A percentile compares a stretch with the other conserved stretches of the same genome.
These are phyloP conservation scores for Apamea epomidion DNA, from an alignment of 2,888 invertebrate species.

Conservation along the genomic window DNA sequence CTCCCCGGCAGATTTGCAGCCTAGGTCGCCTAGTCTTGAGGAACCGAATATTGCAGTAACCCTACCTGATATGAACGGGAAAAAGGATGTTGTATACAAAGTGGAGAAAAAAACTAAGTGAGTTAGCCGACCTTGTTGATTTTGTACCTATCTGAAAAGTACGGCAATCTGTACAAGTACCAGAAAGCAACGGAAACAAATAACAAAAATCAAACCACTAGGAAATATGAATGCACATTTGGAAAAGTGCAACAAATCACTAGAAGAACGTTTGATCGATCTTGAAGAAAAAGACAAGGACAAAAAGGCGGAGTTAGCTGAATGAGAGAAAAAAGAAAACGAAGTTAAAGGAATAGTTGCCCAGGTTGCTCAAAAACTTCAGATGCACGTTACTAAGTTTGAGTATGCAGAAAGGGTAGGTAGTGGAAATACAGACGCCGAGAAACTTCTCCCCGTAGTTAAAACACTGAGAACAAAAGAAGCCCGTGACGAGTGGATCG, in stretches of 20 bases:
- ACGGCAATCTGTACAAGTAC: conserved; percentile 16
- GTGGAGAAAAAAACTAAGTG: background rate
- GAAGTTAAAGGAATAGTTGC: background rate
- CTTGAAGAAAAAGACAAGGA: conserved; percentile 19
- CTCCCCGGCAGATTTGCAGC: background rate
- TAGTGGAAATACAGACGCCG: conserved; percentile 15
- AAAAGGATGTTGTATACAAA: background rate
- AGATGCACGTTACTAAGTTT: conserved; percentile 13
- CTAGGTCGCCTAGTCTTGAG: background rate
- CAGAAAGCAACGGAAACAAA: background rate
- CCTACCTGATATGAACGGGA: background rate
- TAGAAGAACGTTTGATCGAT: conserved; percentile 34
- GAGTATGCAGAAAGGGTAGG: conserved; percentile 28
- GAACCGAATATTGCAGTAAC: background rate
- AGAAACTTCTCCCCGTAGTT: conserved; percentile 6
- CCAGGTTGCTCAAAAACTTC: conserved; percentile 5
- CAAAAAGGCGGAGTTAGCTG: conserved; percentile 14
- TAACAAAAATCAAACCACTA: conserved; percentile 14
- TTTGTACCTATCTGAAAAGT: conserved; percentile 32
- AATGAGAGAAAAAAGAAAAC: conserved; percentile 16
- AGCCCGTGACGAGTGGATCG: conserved; percentile 20
- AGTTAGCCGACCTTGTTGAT: conserved; percentile 20
- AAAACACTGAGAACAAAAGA: conserved; percentile 19
- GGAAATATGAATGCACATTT: conserved; percentile 26
- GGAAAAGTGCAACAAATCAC: conserved; percentile 21